Evolutionary conservation across 1,140 invertebrate species (phyloP), one percentile per base, ranked within the genome.

Genomic region (Zophobas atratus): DNA sequence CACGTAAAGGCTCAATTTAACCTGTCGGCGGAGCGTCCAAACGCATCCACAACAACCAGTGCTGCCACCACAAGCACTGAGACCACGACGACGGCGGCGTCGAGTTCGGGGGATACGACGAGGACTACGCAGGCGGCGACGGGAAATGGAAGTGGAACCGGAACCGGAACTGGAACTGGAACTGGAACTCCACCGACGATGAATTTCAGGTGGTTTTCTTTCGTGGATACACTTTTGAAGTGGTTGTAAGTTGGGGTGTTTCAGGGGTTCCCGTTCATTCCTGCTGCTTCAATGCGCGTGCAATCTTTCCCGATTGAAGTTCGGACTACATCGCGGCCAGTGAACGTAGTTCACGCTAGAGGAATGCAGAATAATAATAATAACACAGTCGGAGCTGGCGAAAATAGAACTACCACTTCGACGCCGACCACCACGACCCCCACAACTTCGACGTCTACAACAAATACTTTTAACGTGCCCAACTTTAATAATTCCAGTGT

Each of bases 1-100:
- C 38, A 5, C 41, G 71, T 82, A 53, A 53, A 84, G 82, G 89
- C 90, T 35, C 89, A 90, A 77, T 89, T 91, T 46, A 90, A 89
- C 83, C 82, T 91, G 34, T 82, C 86, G 80, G 38, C 85, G 84
- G 77, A 83, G 74, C 36, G 85, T 80, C 60, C 82, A 80, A 57
- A 49, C 48, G 78, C 85, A 32, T 79, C 84, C 53, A 34, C 77
- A 80, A 75, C 80, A 80, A 79, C 43, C 78, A 51, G 70, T 85
- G 74, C 84, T 8, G 36, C 84, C 4, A 82, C 81, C 39, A 81
- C 84, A 38, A 79, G 79, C 20, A 84, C 70, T 75, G 63, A 79
- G 38, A 46, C 79, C 32, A 75, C 73, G 34, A 55, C 82, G 55
- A 78, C 74, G 6, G 5, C 76, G 33, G 72, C 75, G 33, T 39